A percentile compares a stretch with the other conserved stretches of the same genome.
Conservation (phyloP, 2,888 invertebrate genomes). For the Ophonus ardosiacus region DNA sequence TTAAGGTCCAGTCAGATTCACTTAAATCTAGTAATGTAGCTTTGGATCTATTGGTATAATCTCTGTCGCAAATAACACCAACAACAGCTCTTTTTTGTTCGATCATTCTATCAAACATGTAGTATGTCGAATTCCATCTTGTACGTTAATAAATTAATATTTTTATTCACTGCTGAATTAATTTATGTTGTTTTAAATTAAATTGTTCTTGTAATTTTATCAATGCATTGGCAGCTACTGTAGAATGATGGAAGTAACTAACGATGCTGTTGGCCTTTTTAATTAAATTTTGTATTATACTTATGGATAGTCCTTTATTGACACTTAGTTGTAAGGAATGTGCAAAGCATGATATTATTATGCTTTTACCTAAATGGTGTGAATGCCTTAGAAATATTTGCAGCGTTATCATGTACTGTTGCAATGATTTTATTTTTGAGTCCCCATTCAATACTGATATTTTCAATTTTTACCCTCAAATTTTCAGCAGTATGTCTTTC, state of each 20-base stretch:
- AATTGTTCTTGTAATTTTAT: constrained; percentile 38
- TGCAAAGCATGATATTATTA: constrained; percentile 47
- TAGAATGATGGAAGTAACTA: constrained; percentile 62
- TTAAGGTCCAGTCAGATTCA: no score
- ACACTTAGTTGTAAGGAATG: constrained; percentile 18
- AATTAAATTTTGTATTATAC: background rate
- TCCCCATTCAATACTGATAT: constrained; percentile 50
- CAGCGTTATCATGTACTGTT: no score
- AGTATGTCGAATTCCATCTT: background rate
- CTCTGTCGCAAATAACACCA: no score
- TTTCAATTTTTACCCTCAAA: constrained; percentile 32
- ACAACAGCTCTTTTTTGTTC: constrained; percentile 57
- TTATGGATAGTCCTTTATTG: constrained; percentile 57
- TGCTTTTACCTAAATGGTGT: constrained; percentile 41
- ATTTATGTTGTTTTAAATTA: constrained; percentile 35
- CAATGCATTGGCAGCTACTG: constrained; percentile 32
- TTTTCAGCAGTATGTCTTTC: constrained; percentile 56
- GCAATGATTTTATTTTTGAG: constrained; percentile 35
- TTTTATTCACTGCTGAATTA: constrained; percentile 54
- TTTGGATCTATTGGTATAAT: no score
- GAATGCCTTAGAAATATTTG: background rate
- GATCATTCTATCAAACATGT: constrained; percentile 56
- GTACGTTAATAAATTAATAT: no score
- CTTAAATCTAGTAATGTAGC: no score
- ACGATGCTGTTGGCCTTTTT: constrained; percentile 53